These are phyloP conservation scores for Axea sp. DNA, from an alignment of 2,888 invertebrate genomes.

Conservation along the genomic window DNA sequence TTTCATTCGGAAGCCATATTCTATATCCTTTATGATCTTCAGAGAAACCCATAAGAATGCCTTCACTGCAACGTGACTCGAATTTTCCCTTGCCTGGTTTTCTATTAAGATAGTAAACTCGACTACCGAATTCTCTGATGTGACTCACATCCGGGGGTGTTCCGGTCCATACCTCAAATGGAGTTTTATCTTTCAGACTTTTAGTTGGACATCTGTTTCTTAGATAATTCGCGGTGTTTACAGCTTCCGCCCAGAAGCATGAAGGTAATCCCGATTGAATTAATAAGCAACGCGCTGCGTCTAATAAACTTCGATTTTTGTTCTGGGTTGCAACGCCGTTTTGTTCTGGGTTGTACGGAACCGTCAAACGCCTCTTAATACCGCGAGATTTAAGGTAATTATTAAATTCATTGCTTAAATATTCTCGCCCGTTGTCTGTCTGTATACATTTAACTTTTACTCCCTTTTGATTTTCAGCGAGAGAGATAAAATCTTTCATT, in stretches of 20 bases:
- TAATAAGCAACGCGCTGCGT: constrained; percentile 46
- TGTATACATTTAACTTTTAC: neutral
- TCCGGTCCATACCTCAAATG: neutral
- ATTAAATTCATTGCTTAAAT: constrained; percentile 2
- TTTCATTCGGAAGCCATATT: constrained; percentile 58
- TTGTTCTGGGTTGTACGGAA: no score
- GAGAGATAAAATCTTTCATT: neutral
- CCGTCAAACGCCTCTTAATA: no score
- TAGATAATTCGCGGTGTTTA: constrained; percentile 61
- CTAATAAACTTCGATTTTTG: constrained; percentile 8
- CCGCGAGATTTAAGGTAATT: neutral
- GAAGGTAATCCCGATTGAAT: constrained; percentile 58
- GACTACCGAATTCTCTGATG: constrained; percentile 48
- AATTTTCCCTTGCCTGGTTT: constrained; percentile 50
- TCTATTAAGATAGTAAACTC: constrained; percentile 28
- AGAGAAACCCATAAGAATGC: constrained; percentile 45
- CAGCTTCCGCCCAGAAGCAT: constrained; percentile 65
- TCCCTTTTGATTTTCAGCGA: neutral
- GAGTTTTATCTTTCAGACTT: constrained; percentile 9
- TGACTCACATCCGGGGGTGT: constrained; percentile 21
- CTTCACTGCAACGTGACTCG: constrained; percentile 27
- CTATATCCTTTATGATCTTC: constrained; percentile 53
- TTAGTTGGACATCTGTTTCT: constrained; percentile 31
- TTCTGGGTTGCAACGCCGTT: constrained; percentile 1
- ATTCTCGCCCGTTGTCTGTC: constrained; percentile 20